Base-by-base conservation (phyloP, 2,888 invertebrate species). In the Mamestra brassicae region DNA sequence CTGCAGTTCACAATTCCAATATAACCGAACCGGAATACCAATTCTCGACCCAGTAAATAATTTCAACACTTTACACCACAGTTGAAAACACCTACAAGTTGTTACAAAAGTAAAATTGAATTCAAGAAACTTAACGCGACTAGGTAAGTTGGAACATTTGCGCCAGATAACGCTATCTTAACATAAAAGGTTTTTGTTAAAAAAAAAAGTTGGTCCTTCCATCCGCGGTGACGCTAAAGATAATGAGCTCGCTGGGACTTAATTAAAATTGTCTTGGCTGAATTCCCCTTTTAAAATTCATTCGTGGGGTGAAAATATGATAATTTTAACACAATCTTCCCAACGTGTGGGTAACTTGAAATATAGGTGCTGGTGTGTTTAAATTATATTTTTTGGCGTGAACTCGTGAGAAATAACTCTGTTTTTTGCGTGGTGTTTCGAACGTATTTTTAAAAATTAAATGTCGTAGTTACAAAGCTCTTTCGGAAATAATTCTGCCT, bases 231-330 rank as follows among this genome's bases (percentile, higher is more conserved):
- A 84, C 88, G 83, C 74, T 76, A 73, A 69, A 83, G 88, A 90
- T 90, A 90, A 90, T 90, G 87, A 89, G 85, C 86, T 84, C 88
- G 84, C 81, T 81, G 83, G 86, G 85, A 87, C 90, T 89, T 90
- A 89, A 90, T 90, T 90, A 90, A 90, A 89, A 88, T 88, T 88
- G 88, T 89, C 88, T 85, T 85, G 83, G 84, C 82, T 83, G 80
- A 81, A 80, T 87, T 84, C 80, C 75, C 69, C 81, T 87, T 85
- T 84, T 87, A 84, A 82, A 85, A 86, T 85, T 86, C 85, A 86
- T 87, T 86, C 77, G 78, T 54, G 52, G 81, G 65, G 71, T 83
- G 79, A 78, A 81, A 87, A 80, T 87, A 83, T 86, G 84, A 84
- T 87, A 86, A 87, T 87, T 87, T 86, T 82, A 74, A 82, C 72